Conservation (phyloP, 2,888 invertebrate species). For the Megaustenia siamemsis region DNA sequence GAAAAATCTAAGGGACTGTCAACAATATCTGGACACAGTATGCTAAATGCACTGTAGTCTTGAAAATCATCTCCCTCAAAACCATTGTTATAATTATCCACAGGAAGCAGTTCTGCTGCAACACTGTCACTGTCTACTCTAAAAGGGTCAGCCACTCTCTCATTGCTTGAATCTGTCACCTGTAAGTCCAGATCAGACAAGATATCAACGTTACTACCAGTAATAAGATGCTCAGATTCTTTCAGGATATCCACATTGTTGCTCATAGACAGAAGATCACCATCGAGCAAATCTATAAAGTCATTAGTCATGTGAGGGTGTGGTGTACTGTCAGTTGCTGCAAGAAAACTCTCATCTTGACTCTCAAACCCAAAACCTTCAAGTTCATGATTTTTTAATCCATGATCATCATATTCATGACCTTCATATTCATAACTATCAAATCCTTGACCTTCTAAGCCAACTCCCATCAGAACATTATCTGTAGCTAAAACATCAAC, state of each 20-base stretch:
- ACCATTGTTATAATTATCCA: neutral
- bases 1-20: conserved; percentile 28
- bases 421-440: too few relatives aligned
- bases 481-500: neutral
- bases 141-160: neutral
- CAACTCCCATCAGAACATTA: too few relatives aligned
- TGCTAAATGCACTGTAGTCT: conserved; percentile 43
- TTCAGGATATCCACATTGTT: neutral
- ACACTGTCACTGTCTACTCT: neutral
- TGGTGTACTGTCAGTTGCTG: neutral
- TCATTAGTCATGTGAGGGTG: neutral
- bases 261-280: neutral
- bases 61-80: conserved; percentile 42
- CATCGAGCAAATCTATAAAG: neutral
- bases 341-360: neutral
- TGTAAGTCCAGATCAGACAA: neutral
- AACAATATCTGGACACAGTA: conserved; percentile 40
- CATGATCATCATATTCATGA: too few relatives aligned
- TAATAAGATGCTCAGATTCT: neutral
- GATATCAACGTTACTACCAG: neutral
- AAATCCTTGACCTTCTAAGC: neutral
- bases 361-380: conserved; percentile 6
- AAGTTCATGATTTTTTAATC: too few relatives aligned
- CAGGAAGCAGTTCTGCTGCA: neutral
- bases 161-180: neutral